Base-by-base conservation (phyloP, 2,888 invertebrate genomes). In the Stenodema calcarata region DNA sequence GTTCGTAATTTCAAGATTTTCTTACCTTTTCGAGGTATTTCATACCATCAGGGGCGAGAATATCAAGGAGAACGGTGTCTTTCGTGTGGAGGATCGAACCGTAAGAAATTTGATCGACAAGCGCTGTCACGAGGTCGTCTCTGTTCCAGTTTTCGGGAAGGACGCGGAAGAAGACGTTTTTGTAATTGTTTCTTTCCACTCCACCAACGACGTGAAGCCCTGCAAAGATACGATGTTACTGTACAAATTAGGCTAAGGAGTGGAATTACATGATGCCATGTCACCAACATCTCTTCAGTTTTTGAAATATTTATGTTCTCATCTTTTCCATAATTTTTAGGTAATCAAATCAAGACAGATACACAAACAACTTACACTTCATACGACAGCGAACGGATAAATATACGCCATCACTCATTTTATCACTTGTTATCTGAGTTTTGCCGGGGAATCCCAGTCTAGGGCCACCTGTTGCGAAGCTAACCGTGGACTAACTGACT, bases 111-210 rank as follows among this genome's bases (percentile, higher is more conserved):
- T 88, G 87, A 50, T 88, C 88, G n/a, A 86, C 76, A 0, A 88
- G 79, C 11, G 86, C 87, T 16, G 87, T 87, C 6, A 87, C 69
- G 11, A 88, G 81, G 54, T 88, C 87, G 50, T 88, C 87, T 12
- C 87, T 35, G 18, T 82, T 87, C 87, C 87, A 88, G 28, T 86
- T 88, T 81, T 87, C 87, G 3, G 88, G 88, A 3, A 88, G 30
- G 30, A 88, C 87, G 28, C 87, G 83, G 75, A 87, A 87, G 62
- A 88, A 88, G 16, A 87, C 87, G 81, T 87, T 88, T 42, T 87
- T 88, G 54, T 82, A 78, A 78, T 88, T 88, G 23, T 79, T 76
- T 30, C 87, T 54, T 30, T 88, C 88, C 16, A 86, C 86, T 1
- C 88, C 88, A 1, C 88, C 88, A 27, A 88, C 79, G 14, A 88